A percentile compares a stretch with the other conserved stretches of the same genome.
These are phyloP conservation scores for Drosophila erecta DNA, from an alignment of 1,140 invertebrate genomes.

Conservation along the genomic window DNA sequence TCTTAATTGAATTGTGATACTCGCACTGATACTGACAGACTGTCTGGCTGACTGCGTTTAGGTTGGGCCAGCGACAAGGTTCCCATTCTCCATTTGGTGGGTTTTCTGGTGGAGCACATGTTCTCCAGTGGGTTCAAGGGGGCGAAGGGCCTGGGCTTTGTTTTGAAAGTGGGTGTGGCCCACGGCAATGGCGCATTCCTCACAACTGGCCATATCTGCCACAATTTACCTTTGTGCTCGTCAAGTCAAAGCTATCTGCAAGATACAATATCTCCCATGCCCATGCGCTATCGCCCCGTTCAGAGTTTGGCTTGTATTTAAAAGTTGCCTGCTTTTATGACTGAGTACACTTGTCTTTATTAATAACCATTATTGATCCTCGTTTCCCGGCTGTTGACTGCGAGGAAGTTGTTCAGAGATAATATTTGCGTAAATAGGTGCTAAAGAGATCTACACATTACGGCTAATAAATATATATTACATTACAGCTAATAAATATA, in stretches of 20 bases:
- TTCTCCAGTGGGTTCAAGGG: constrained; percentile 6
- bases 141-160: constrained; percentile 29
- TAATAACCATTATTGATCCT: constrained; percentile 73
- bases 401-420: constrained; percentile 25
- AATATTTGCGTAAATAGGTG: neutral
- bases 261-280: constrained; percentile 49
- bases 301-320: constrained; percentile 68
- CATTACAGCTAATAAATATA: too few species aligned
- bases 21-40: constrained; percentile 55
- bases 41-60: constrained; percentile 45
- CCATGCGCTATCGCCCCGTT: constrained; percentile 33
- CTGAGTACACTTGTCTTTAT: constrained; percentile 75
- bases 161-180: constrained; percentile 69
- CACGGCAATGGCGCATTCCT: constrained; percentile 60
- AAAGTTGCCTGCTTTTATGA: constrained; percentile 61
- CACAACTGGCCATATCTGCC: constrained; percentile 43
- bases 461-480: too few species aligned
- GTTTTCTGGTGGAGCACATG: constrained; percentile 50
- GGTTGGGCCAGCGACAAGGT: constrained; percentile 30
- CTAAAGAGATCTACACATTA: neutral
- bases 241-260: constrained; percentile 54
- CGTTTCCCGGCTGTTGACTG: constrained; percentile 16
- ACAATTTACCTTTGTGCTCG: constrained; percentile 47
- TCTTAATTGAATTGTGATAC: constrained; percentile 83
- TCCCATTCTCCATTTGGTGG: constrained; percentile 5